These are phyloP conservation scores for Hedya salicella DNA, from an alignment of 2,888 invertebrate genomes.

Conservation along the genomic window DNA sequence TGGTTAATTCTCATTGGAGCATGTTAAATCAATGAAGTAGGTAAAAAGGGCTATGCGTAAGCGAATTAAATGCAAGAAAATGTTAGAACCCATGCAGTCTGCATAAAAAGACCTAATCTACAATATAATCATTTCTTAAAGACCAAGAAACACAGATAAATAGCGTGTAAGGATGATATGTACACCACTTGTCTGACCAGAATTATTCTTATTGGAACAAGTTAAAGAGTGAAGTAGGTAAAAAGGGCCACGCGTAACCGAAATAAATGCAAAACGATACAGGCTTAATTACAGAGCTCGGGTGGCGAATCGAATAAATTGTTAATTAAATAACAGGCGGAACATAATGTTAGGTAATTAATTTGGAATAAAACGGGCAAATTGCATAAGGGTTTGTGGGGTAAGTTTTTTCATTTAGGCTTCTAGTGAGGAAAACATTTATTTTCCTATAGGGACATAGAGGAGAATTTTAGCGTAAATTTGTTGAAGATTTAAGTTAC, in stretches of 20 bases:
- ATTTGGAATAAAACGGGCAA: conserved; percentile 58
- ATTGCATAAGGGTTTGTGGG: conserved; percentile 1
- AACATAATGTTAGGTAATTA: conserved; percentile 62
- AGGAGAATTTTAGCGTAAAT: too few relatives aligned
- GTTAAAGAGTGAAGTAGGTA: conserved; percentile 17
- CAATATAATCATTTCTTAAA: too few relatives aligned
- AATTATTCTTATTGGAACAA: not conserved
- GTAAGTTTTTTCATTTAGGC: conserved; percentile 2
- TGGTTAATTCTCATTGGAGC: not conserved
- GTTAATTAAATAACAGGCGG: conserved; percentile 56
- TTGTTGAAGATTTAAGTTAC: too few relatives aligned
- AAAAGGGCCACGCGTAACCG: conserved; percentile 6
- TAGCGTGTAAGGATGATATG: too few relatives aligned
- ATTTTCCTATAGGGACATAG: too few relatives aligned
- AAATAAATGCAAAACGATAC: conserved; percentile 34
- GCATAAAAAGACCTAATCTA: too few relatives aligned
- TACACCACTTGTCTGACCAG: too few relatives aligned
- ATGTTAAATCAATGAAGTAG: conserved; percentile 21
- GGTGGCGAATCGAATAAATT: conserved; percentile 60
- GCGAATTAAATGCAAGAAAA: conserved; percentile 31
- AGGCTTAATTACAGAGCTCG: conserved; percentile 49
- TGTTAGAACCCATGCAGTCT: too few relatives aligned
- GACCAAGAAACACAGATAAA: too few relatives aligned
- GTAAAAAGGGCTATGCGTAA: conserved; percentile 10
- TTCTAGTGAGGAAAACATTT: not conserved